phyloP scores from a whole-genome alignment of 2,113 vertebrate genomes.

The Himantopus leucocephalus region DNA sequence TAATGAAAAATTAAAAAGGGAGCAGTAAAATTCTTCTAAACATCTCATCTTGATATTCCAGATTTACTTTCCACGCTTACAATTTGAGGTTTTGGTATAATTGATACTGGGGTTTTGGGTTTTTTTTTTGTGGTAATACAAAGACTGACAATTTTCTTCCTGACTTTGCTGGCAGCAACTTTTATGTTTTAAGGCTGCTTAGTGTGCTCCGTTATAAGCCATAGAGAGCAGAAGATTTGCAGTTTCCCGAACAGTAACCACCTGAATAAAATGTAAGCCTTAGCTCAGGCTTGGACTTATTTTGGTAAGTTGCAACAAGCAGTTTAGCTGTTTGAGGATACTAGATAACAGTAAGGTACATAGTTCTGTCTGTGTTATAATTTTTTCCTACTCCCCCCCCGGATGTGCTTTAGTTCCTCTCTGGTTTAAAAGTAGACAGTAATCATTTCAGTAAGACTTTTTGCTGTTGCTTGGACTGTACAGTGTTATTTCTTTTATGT shows the following conservation, averaged over 20 bases:
- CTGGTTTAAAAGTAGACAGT: background rate
- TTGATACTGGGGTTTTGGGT: background rate
- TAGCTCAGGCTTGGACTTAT: background rate
- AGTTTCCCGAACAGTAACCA: background rate
- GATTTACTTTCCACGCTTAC: background rate
- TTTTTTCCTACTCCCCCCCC: background rate
- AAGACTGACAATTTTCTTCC: background rate
- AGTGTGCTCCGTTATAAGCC: background rate
- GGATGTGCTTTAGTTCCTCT: background rate
- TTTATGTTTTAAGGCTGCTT: background rate
- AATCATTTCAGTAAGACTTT: background rate
- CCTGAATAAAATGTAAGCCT: background rate
- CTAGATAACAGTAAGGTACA: background rate
- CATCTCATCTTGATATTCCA: background rate
- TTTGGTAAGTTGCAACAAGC: background rate
- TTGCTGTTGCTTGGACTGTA: background rate
- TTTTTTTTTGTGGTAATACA: background rate
- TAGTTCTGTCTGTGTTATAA: background rate
- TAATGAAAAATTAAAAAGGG: background rate
- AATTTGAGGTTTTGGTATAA: conserved; percentile 25
- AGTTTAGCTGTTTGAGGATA: background rate
- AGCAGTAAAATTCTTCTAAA: background rate
- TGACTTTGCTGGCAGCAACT: background rate
- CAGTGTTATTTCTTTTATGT: background rate
- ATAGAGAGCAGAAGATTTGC: background rate